Base-by-base conservation (phyloP, 1,140 invertebrate genomes). In the Ruditapes philippinarum region DNA sequence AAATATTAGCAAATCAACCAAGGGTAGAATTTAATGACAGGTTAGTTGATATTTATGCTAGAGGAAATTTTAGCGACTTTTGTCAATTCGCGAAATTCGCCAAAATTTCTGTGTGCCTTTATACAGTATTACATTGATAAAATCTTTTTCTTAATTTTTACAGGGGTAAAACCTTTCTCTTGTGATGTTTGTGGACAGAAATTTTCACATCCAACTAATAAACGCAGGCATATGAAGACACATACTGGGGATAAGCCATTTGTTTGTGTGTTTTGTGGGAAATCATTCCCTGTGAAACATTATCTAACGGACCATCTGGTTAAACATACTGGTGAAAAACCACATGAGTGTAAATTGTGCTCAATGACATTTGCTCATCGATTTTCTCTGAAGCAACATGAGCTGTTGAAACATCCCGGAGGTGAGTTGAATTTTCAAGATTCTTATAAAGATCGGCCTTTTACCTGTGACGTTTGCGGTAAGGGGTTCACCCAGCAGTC, bases 231-330 rank as follows among this genome's bases (percentile, higher is more conserved):
- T 17, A 70, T 70, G 65, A 70, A 70, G 38, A 70, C 65, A 11
- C 65, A 70, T 70, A 70, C 65, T 12, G 65, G 65, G 4, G 65
- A 70, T 40, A 70, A 70, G 28, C 65, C 65, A 19, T 70, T 38
- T n/a, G 65, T 70, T 38, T 70, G 65, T 17, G 36, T 70, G 65
- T 70, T 70, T n/a, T 70, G 65, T 70, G 65, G 65, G 33, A 70
- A 70, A 38, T 70, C 65, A 12, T 70, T 70, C 38, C 65, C 65
- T 17, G 65, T 70, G 0, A 70, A 70, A 38, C 65, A 70, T 38
- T 70, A 70, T 33, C 33, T 70, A 3, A 70, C 36, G 36, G 65
- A 70, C 19, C 65, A 70, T 40, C 1, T 70, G 33, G 65, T 70
- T 9, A 70, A 70, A 70, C 65, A 70, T 38, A 70, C 65, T 9